Evolutionary conservation across 2,113 vertebrate genomes (phyloP).

Genomic region (Cricetomys ansorgei): DNA sequence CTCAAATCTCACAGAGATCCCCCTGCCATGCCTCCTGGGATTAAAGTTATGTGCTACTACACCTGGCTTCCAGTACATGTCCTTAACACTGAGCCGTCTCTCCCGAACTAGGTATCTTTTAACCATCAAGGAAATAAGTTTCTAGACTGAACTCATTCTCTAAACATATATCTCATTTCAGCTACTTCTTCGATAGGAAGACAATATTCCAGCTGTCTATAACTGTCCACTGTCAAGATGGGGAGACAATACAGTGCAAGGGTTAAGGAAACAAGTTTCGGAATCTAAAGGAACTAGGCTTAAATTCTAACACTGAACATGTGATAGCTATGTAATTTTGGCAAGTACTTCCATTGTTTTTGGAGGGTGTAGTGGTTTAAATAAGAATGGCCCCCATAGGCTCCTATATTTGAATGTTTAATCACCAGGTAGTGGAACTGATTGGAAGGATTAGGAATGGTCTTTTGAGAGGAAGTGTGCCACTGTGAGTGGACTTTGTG

Average conservation of each 20-base stretch:
- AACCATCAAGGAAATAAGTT: not conserved
- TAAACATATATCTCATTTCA: not conserved
- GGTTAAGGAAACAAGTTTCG: not conserved
- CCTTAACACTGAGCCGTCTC: not conserved
- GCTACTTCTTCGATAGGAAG: not conserved
- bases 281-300: not conserved
- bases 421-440: not conserved
- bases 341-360: not conserved
- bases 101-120: not conserved
- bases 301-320: not conserved
- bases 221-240: not conserved
- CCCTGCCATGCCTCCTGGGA: not conserved
- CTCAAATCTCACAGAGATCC: not conserved
- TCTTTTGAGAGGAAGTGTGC: not conserved
- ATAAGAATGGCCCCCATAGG: not conserved
- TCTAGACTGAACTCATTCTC: not conserved
- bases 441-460: not conserved
- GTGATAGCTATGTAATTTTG: not conserved
- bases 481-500: no score
- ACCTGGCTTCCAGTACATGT: not conserved
- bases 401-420: not conserved
- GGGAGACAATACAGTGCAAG: not conserved
- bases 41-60: not conserved
- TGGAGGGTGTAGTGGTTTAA: not conserved
- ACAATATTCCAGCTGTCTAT: not conserved